Conservation (phyloP, 2,888 invertebrate genomes). For the Torymus texanus region DNA sequence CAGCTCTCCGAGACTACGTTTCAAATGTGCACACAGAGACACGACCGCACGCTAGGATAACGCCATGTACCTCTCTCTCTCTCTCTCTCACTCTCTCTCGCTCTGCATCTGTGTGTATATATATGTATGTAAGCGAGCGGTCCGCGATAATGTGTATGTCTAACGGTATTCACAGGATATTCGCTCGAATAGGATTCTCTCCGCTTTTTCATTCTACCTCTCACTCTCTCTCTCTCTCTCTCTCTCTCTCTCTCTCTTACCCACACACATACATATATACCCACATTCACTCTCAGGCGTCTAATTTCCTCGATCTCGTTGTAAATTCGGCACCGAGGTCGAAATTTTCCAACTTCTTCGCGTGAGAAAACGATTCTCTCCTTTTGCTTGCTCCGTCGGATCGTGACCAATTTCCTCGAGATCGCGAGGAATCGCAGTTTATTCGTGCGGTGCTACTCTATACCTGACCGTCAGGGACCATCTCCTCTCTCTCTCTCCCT, state of each 20-base stretch:
- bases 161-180: conserved; percentile 20
- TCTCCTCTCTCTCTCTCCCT: no score
- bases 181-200: conserved; percentile 9
- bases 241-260: not conserved
- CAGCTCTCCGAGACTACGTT: conserved; percentile 25
- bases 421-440: not conserved
- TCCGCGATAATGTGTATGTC: conserved; percentile 38
- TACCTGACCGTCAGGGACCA: not conserved
- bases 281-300: not conserved
- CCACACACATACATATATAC: not conserved
- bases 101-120: no score
- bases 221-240: not conserved
- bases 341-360: conserved; percentile 5
- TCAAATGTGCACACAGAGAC: conserved; percentile 36
- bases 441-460: not conserved
- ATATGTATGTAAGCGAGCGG: not conserved
- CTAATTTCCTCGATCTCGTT: not conserved
- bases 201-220: no score
- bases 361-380: not conserved
- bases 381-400: not conserved
- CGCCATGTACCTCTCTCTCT: no score
- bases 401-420: not conserved
- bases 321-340: not conserved
- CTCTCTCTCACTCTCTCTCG: no score
- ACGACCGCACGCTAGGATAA: no score